phyloP scores from a whole-genome alignment of 2,888 invertebrate species.

The Latrodectus elegans region DNA sequence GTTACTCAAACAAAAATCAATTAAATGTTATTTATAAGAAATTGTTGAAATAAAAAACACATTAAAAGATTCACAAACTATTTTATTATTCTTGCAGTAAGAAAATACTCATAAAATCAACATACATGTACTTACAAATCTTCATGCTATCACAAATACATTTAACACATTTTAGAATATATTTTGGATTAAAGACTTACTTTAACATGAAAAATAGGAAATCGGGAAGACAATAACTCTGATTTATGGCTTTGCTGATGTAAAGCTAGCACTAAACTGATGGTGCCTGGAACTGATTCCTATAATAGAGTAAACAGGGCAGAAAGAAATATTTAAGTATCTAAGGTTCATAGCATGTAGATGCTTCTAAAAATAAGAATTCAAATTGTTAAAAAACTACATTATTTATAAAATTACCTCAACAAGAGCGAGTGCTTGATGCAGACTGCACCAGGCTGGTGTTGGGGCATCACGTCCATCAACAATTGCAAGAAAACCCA shows the following conservation, averaged over 20 bases:
- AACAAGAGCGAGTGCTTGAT: conserved; percentile 74
- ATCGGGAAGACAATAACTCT: conserved; percentile 37
- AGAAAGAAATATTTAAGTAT: too few species aligned
- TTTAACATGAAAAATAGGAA: conserved; percentile 55
- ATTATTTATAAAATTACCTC: conserved; percentile 72
- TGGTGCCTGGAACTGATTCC: conserved; percentile 51
- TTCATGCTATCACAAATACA: too few species aligned
- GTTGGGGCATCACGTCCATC: conserved; percentile 73
- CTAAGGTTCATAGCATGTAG: too few species aligned
- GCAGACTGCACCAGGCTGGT: conserved; percentile 73
- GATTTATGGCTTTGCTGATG: conserved; percentile 18
- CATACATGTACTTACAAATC: too few species aligned
- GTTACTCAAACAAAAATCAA: too few species aligned
- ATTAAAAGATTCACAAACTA: too few species aligned
- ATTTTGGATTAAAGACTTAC: conserved; percentile 10
- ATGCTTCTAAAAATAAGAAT: neutral
- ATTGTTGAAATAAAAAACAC: too few species aligned
- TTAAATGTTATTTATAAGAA: too few species aligned
- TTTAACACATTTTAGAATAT: too few species aligned
- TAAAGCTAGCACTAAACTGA: conserved; percentile 55
- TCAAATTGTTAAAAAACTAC: neutral
- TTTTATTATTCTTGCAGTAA: too few species aligned
- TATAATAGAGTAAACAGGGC: conserved; percentile 1
- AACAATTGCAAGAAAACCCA: conserved; percentile 69
- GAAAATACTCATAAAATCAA: too few species aligned